These are phyloP conservation scores for Cacatua alba DNA, from an alignment of 2,113 vertebrate species.

Conservation along the genomic window DNA sequence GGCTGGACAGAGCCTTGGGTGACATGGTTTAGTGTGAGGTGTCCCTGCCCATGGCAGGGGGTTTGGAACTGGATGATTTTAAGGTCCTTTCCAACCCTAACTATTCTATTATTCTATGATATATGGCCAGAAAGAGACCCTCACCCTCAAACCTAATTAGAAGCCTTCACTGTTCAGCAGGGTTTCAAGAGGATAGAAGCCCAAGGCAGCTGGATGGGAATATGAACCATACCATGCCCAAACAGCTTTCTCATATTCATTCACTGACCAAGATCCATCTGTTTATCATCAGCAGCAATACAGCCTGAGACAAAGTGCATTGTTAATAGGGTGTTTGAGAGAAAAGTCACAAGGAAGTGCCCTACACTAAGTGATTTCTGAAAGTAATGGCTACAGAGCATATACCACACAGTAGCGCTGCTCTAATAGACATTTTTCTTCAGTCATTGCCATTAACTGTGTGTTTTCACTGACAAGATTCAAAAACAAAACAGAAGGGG, in stretches of 20 bases:
- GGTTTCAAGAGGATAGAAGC: slow-evolving; percentile 43
- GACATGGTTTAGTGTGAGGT: no score
- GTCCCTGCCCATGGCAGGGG: no score
- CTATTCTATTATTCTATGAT: background rate
- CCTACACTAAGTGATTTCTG: slow-evolving; percentile 43
- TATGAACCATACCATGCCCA: slow-evolving; percentile 13
- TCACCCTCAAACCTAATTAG: slow-evolving; percentile 5
- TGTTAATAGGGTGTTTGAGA: slow-evolving; percentile 46
- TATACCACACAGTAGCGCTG: background rate
- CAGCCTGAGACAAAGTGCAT: slow-evolving; percentile 35
- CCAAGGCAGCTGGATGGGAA: slow-evolving; percentile 34
- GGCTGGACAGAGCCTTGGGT: no score
- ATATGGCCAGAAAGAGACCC: slow-evolving; percentile 9
- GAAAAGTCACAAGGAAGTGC: background rate
- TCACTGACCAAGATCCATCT: slow-evolving; percentile 38
- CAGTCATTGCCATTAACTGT: background rate
- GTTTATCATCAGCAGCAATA: slow-evolving; percentile 55
- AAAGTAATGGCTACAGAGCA: background rate
- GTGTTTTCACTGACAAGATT: background rate
- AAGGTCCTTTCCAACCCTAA: no score
- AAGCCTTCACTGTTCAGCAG: slow-evolving; percentile 9
- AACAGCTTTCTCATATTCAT: slow-evolving; percentile 28
- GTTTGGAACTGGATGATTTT: no score
- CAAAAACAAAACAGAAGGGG: background rate
- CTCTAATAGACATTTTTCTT: slow-evolving; percentile 27